Evolutionary conservation across 1,140 invertebrate genomes (phyloP).

Genomic region (Pollicipes pollicipes): DNA sequence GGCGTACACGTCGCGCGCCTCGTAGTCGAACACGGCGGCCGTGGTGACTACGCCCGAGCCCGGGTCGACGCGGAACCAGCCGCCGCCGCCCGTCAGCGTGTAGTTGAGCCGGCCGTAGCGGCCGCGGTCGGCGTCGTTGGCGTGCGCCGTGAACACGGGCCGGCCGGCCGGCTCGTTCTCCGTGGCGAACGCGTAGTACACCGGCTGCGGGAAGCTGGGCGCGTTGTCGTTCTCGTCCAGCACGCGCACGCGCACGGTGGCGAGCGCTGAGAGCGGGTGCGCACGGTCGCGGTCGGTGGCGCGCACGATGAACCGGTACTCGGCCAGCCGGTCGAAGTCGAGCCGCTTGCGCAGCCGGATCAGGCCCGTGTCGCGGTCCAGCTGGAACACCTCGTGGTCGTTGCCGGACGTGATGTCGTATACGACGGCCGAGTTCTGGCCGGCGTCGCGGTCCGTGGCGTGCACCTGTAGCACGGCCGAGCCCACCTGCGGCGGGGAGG

Average conservation of each 20-base stretch:
- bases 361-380: constrained; percentile 43
- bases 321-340: constrained; percentile 39
- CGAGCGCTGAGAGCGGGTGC: constrained; percentile 45
- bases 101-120: constrained; percentile 71
- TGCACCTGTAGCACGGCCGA: constrained; percentile 54
- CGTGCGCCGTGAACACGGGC: constrained; percentile 66
- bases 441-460: constrained; percentile 66
- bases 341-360: constrained; percentile 37
- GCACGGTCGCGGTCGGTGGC: constrained; percentile 42
- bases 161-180: constrained; percentile 78
- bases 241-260: constrained; percentile 46
- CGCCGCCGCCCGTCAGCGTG: constrained; percentile 50
- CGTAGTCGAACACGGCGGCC: constrained; percentile 67
- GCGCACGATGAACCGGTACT: constrained; percentile 36
- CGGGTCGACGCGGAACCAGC: constrained; percentile 63
- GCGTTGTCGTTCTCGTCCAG: constrained; percentile 83
- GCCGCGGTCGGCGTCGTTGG: constrained; percentile 68
- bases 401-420: constrained; percentile 74
- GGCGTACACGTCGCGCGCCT: constrained; percentile 57
- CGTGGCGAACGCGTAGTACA: constrained; percentile 54
- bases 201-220: constrained; percentile 62
- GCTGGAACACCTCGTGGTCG: constrained; percentile 61
- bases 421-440: constrained; percentile 48
- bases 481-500: constrained; percentile 45
- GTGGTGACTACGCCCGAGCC: constrained; percentile 55